Evolutionary conservation across 2,888 invertebrate species (phyloP).

Genomic region (Cotesia congregata): DNA sequence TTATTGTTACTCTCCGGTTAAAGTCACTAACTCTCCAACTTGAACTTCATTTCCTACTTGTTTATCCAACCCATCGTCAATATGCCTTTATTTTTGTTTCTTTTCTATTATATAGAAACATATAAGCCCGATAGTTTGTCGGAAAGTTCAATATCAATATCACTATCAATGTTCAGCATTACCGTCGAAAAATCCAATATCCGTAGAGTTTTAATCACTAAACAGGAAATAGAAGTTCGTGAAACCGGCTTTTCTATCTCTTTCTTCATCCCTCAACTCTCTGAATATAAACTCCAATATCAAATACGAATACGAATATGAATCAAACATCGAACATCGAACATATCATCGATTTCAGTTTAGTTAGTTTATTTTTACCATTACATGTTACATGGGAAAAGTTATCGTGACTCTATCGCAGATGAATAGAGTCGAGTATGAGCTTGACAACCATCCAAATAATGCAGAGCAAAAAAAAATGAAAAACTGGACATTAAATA

Average conservation of each 20-base stretch:
- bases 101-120: not conserved
- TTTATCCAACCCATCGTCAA: not conserved
- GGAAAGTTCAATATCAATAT: not conserved
- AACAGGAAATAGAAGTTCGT: slow-evolving; percentile 23
- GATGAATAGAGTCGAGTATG: not conserved
- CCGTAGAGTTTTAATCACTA: not conserved
- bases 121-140: not conserved
- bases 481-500: not conserved
- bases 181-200: not conserved
- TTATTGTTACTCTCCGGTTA: not conserved
- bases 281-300: not conserved
- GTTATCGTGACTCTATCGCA: not conserved
- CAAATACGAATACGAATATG: not conserved
- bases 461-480: not conserved
- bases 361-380: not conserved
- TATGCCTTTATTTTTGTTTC: not conserved
- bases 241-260: not conserved
- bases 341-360: not conserved
- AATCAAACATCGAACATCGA: not conserved
- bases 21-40: not conserved
- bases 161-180: not conserved
- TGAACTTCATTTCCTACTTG: not conserved
- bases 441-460: not conserved
- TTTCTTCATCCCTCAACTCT: too few relatives aligned
- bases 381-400: not conserved